Evolutionary conservation across 2,888 invertebrate species (phyloP), one percentile per base, ranked within the genome.

Genomic region (Saturnia pavonia): DNA sequence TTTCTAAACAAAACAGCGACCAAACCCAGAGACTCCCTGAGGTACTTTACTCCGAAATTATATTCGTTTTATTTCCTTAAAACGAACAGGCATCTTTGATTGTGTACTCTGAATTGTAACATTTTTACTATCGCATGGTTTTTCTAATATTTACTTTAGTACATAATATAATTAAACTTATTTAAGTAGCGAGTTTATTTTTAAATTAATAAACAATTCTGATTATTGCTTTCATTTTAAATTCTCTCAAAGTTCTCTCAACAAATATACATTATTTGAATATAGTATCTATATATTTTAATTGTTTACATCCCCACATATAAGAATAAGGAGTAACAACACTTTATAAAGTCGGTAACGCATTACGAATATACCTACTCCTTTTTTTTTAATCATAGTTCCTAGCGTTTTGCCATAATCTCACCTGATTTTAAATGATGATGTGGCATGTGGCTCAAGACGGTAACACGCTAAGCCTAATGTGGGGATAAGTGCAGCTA

Each of bases 1-100:
- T 82, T 81, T 82, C 83, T 85, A 82, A 81, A 75, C 82, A 83
- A 84, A 84, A 83, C 83, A 81, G 79, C 78, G 76, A 81, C 79
- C 77, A 75, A 80, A 80, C 77, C 74, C 73, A 14, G 48, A 40
- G 48, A 54, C n/a, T 54, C 69, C 54, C 70, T 19, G 42, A 70
- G 66, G 66, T 54, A 65, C 54, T 70, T 54, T 54, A 16, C 54
- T 70, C 16, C 25, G 19, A 22, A 22, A 68, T 51, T 40, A 25
- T 54, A 6, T 12, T 70, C 25, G 22, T 22, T 48, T 66, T 48
- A 45, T 40, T n/a, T 11, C 65, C 40, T 40, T n/a, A 34, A 34
- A 40, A 40, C 19, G 40, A 65, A 65, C 65, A 65, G 65, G n/a
- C 25, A 14, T 40, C 40, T 65, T 65, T 65, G 22, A 65, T 54